Evolutionary conservation across 2,113 vertebrate genomes (phyloP).

Genomic region (Gallinago paraguaiae): DNA sequence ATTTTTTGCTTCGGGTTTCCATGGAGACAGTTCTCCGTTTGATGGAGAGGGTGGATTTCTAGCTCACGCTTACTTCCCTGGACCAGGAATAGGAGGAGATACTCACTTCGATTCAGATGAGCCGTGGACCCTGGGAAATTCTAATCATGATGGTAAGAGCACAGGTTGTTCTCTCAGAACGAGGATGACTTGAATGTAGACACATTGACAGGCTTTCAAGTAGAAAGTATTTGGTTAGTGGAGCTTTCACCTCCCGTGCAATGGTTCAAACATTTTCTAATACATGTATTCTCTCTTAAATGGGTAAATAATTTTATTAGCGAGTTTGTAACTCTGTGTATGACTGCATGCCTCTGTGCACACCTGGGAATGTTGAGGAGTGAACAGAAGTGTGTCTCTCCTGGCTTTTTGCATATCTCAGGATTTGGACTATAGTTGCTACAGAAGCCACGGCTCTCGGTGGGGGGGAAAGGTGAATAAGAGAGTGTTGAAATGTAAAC

Average conservation of each 20-base stretch:
- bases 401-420: not conserved
- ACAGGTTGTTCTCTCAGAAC: not conserved
- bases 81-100: conserved; percentile 96
- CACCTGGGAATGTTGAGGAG: not conserved
- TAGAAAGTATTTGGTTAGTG: not conserved
- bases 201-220: not conserved
- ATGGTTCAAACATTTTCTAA: not conserved
- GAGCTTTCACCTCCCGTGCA: not conserved
- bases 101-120: conserved; percentile 98
- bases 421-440: not conserved
- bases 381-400: not conserved
- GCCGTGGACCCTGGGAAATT: conserved; percentile 95
- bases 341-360: not conserved
- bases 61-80: conserved; percentile 97
- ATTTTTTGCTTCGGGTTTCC: conserved; percentile 98
- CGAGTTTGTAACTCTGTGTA: not conserved
- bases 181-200: not conserved
- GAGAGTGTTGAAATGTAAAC: not conserved
- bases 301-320: not conserved
- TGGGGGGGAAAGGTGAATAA: not conserved
- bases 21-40: conserved; percentile 96
- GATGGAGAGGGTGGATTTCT: conserved; percentile 97
- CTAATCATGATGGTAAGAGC: conserved; percentile 92
- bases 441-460: not conserved
- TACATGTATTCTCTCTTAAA: not conserved